phyloP scores from a whole-genome alignment of 2,888 invertebrate species.

The Prosapia bicincta region DNA sequence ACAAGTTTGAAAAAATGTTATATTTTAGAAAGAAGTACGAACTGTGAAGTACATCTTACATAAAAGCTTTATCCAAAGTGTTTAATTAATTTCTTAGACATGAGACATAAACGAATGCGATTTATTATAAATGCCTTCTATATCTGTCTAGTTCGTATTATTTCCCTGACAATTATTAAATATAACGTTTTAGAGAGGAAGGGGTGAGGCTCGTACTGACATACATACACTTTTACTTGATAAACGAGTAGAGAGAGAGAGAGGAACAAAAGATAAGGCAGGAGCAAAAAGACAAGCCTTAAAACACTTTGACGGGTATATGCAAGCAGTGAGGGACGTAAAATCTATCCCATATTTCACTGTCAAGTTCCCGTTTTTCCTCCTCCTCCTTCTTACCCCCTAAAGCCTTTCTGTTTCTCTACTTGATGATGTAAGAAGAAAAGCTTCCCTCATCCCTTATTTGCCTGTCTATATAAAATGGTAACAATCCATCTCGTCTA shows the following conservation, averaged over 20 bases:
- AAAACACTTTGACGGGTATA: conserved; percentile 29
- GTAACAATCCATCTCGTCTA: conserved; percentile 31
- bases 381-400: conserved; percentile 12
- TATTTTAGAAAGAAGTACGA: too few species aligned
- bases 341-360: conserved; percentile 33
- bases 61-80: too few species aligned
- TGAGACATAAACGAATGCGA: neutral
- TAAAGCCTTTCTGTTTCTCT: conserved; percentile 6
- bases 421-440: conserved; percentile 25
- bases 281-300: conserved; percentile 29
- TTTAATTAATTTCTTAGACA: too few species aligned
- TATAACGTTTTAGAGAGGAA: conserved; percentile 3
- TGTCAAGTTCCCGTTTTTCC: conserved; percentile 26
- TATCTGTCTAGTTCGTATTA: neutral
- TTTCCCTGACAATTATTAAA: conserved; percentile 25
- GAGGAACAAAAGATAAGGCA: conserved; percentile 20
- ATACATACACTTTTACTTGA: conserved; percentile 23
- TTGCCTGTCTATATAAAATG: conserved; percentile 29
- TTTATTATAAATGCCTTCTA: neutral
- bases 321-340: conserved; percentile 20
- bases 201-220: conserved; percentile 26
- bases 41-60: too few species aligned
- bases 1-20: too few species aligned
- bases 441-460: conserved; percentile 24
- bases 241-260: conserved; percentile 18